These are phyloP conservation scores for Apolygus lucorum DNA, from an alignment of 1,140 invertebrate genomes.

Conservation along the genomic window DNA sequence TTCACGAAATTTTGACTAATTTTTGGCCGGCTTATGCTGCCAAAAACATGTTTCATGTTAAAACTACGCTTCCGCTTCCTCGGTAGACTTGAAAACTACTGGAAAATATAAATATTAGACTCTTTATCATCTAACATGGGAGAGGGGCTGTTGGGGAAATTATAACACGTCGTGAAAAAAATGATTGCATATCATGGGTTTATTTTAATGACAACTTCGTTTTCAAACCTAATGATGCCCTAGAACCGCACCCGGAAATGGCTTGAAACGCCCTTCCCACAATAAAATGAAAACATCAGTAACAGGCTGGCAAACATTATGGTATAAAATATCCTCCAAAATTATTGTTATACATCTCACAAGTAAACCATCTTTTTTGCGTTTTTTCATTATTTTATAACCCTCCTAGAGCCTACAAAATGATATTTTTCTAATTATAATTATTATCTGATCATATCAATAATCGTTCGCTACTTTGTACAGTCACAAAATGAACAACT, in stretches of 20 bases:
- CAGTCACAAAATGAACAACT: slow-evolving; percentile 26
- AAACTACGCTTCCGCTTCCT: no score
- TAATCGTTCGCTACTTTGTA: slow-evolving; percentile 24
- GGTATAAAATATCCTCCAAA: slow-evolving; percentile 23
- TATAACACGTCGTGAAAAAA: no score
- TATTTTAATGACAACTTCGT: slow-evolving; percentile 10
- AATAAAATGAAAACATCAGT: slow-evolving; percentile 23
- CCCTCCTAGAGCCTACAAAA: slow-evolving; percentile 22
- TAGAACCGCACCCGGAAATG: slow-evolving; percentile 9
- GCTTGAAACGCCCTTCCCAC: slow-evolving; percentile 14
- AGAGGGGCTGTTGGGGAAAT: no score
- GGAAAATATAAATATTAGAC: no score
- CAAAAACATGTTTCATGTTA: no score
- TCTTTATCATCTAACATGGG: no score
- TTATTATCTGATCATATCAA: slow-evolving; percentile 14
- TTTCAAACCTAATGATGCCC: slow-evolving; percentile 17
- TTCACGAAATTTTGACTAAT: no score
- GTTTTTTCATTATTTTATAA: slow-evolving; percentile 13
- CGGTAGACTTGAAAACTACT: no score
- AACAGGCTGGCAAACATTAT: slow-evolving; percentile 23
- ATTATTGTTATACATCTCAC: neutral
- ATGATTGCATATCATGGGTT: slow-evolving; percentile 27
- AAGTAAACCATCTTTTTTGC: neutral
- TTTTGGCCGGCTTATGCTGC: no score
- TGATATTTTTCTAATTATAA: slow-evolving; percentile 18